A percentile compares a stretch with the other conserved stretches of the same genome.
Conservation (phyloP, 2,797 vertebrate species). For the Sebastes oblongus region DNA sequence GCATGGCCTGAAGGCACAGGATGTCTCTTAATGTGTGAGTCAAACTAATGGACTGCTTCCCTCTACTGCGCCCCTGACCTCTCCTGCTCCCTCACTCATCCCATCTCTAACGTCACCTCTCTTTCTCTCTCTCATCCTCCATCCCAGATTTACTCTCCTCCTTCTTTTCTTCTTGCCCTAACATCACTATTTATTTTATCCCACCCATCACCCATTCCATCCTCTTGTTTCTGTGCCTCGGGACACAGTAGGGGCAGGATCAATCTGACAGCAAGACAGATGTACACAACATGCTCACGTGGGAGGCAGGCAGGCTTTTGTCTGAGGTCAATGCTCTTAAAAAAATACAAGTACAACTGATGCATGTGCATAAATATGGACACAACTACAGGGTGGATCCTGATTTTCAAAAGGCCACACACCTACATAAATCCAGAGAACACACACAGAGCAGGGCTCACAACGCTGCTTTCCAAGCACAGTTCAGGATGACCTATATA, state of each 20-base stretch:
- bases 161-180: not conserved
- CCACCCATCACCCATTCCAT: not conserved
- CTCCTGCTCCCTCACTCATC: constrained; percentile 35
- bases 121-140: not conserved
- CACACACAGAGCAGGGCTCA: constrained; percentile 17
- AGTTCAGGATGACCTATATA: constrained; percentile 45
- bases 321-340: constrained; percentile 24
- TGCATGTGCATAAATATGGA: not conserved
- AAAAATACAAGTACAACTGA: constrained; percentile 28
- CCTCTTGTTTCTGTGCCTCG: constrained; percentile 13
- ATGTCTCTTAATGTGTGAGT: constrained; percentile 65
- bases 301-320: constrained; percentile 23
- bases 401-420: not conserved
- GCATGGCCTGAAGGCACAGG: constrained; percentile 43
- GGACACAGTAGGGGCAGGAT: constrained; percentile 16
- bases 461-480: constrained; percentile 36
- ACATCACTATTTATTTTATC: constrained; percentile 11
- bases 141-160: not conserved
- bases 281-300: not conserved
- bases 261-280: constrained; percentile 42
- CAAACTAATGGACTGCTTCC: constrained; percentile 70
- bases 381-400: constrained; percentile 1
- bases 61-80: constrained; percentile 54
- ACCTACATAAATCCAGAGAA: constrained; percentile 12
- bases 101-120: not conserved